Percentiles rank a stretch among this genome's conserved stretches.
These are phyloP conservation scores for Harpalus rubripes DNA, from an alignment of 2,888 invertebrate species.

Conservation along the genomic window DNA sequence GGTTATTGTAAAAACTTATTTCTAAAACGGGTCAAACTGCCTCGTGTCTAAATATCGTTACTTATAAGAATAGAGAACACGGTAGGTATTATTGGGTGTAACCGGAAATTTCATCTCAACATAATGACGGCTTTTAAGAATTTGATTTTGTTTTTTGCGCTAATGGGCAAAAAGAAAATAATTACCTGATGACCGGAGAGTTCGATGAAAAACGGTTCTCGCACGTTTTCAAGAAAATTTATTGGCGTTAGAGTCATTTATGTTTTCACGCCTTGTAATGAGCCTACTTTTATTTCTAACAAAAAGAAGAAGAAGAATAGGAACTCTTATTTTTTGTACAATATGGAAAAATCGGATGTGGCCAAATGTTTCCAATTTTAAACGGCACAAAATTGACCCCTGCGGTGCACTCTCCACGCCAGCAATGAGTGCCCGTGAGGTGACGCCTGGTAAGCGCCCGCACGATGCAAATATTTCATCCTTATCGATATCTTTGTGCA, in stretches of 20 bases:
- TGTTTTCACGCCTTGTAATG: constrained; percentile 12
- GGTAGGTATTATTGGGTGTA: constrained; percentile 29
- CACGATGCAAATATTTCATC: too few relatives aligned
- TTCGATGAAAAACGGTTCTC: constrained; percentile 15
- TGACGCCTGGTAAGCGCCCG: too few relatives aligned
- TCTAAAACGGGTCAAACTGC: neutral
- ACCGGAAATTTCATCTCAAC: constrained; percentile 46
- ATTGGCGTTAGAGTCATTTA: neutral
- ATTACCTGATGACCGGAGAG: constrained; percentile 17
- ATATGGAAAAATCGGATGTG: too few relatives aligned
- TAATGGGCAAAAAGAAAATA: constrained; percentile 48
- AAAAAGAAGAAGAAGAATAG: too few relatives aligned
- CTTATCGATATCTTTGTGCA: too few relatives aligned
- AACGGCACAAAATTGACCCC: too few relatives aligned
- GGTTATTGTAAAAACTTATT: neutral
- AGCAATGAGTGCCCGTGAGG: too few relatives aligned
- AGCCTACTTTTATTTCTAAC: neutral
- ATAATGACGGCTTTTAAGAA: constrained; percentile 37
- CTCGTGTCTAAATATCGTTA: neutral
- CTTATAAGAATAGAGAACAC: neutral
- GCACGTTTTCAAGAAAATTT: constrained; percentile 21
- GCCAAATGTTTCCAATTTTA: too few relatives aligned
- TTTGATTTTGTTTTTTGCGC: constrained; percentile 36
- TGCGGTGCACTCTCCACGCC: too few relatives aligned
- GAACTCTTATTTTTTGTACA: too few relatives aligned